phyloP scores from a whole-genome alignment of 2,797 vertebrate genomes.

The Florisuga fusca region DNA sequence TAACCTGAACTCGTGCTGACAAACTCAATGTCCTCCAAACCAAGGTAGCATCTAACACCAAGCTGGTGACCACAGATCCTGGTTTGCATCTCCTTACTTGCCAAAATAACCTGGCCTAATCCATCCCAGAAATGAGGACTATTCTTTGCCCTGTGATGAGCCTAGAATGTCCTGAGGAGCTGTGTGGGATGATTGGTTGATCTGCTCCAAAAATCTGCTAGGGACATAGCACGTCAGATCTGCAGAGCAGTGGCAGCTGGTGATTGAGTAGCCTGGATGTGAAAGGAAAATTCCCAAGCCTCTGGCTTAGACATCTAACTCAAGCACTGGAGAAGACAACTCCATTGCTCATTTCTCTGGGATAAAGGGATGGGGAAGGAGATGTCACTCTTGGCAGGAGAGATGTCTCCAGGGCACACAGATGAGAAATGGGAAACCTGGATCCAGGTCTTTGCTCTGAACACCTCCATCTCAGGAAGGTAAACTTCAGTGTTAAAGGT shows the following conservation, averaged over 20 bases:
- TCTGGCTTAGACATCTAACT: background rate
- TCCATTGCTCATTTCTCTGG: background rate
- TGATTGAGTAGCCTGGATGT: background rate
- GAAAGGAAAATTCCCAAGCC: background rate
- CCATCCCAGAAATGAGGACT: background rate
- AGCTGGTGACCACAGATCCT: background rate
- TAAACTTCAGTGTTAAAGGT: background rate
- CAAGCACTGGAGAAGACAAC: background rate
- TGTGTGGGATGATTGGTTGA: background rate
- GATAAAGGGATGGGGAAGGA: background rate
- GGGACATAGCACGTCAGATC: background rate
- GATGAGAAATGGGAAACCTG: background rate
- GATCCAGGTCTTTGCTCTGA: background rate
- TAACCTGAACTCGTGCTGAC: background rate
- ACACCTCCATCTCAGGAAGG: background rate
- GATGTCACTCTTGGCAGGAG: background rate
- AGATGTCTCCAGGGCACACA: background rate
- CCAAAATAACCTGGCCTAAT: background rate
- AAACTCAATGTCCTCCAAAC: background rate
- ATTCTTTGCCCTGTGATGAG: background rate
- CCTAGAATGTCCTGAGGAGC: background rate
- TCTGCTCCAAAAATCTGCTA: background rate
- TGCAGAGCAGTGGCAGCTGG: background rate
- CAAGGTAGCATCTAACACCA: background rate
- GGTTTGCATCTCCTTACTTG: background rate